A percentile compares a stretch with the other conserved stretches of the same genome.
Conservation (phyloP, 2,888 invertebrate species). For the Ceramica pisi region DNA sequence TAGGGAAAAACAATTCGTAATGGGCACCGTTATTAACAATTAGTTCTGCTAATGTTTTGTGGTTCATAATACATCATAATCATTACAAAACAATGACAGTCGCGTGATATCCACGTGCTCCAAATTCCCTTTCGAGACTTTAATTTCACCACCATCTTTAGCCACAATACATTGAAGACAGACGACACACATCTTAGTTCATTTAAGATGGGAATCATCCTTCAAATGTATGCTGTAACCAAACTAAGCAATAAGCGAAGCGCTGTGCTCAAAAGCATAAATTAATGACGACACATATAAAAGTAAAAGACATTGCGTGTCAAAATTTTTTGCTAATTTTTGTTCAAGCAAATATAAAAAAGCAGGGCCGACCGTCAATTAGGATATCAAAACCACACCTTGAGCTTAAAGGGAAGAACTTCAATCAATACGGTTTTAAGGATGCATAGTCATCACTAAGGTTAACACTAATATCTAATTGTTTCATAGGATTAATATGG, state of each 20-base stretch:
- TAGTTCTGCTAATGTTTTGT: conserved; percentile 15
- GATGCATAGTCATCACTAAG: conserved; percentile 23
- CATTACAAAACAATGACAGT: conserved; percentile 22
- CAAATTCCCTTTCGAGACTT: conserved; percentile 10
- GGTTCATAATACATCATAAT: conserved; percentile 22
- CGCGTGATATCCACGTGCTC: neutral
- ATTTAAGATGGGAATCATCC: neutral
- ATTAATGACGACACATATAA: conserved; percentile 4
- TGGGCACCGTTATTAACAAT: conserved; percentile 5
- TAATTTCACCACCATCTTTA: conserved; percentile 14
- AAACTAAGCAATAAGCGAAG: conserved; percentile 58
- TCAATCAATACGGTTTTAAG: conserved; percentile 24
- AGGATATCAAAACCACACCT: conserved; percentile 65
- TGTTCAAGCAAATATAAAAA: conserved; percentile 24
- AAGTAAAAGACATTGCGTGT: neutral
- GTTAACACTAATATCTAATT: conserved; percentile 28
- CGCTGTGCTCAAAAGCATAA: conserved; percentile 45
- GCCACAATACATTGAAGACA: conserved; percentile 8
- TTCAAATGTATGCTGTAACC: conserved; percentile 7
- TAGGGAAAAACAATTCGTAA: neutral
- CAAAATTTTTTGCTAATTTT: conserved; percentile 14
- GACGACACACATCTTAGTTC: neutral
- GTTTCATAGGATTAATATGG: conserved; percentile 41
- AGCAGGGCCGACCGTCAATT: conserved; percentile 35
- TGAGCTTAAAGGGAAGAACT: conserved; percentile 26